Conservation (phyloP, 2,888 invertebrate genomes). For the Operophtera brumata region DNA sequence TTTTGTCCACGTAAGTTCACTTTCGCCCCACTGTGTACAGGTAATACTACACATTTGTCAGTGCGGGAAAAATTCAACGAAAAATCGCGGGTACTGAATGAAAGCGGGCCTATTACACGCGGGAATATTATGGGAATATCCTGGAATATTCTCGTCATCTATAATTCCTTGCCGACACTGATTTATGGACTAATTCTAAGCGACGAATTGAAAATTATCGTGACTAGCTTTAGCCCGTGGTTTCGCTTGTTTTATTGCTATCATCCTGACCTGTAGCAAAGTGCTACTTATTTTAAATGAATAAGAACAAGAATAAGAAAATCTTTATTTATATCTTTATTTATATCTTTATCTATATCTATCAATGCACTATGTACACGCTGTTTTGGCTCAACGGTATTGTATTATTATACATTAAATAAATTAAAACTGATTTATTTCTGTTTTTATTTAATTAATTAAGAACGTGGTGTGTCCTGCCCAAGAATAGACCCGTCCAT, state of each 20-base stretch:
- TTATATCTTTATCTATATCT: too few relatives aligned
- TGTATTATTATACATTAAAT: too few relatives aligned
- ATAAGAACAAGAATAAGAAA: too few relatives aligned
- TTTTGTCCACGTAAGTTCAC: neutral
- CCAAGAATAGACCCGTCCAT: too few relatives aligned
- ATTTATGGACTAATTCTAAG: slow-evolving; percentile 13
- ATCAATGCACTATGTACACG: too few relatives aligned
- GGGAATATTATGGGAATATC: slow-evolving; percentile 8
- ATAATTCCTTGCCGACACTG: slow-evolving; percentile 9
- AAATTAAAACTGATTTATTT: too few relatives aligned
- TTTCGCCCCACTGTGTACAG: slow-evolving; percentile 28
- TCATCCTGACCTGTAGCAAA: too few relatives aligned
- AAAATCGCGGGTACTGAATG: slow-evolving; percentile 36
- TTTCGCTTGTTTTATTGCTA: neutral
- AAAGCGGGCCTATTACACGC: slow-evolving; percentile 36
- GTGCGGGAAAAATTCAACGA: slow-evolving; percentile 36
- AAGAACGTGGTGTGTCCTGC: too few relatives aligned
- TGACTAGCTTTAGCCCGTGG: neutral
- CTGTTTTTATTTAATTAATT: too few relatives aligned
- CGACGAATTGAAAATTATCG: slow-evolving; percentile 12
- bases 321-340: too few relatives aligned
- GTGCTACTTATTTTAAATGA: too few relatives aligned
- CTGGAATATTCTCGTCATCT: neutral
- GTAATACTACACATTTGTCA: slow-evolving; percentile 48
- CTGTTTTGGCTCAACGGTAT: too few relatives aligned